Evolutionary conservation across 1,140 invertebrate genomes (phyloP).

Genomic region (Drosophila carrolli): DNA sequence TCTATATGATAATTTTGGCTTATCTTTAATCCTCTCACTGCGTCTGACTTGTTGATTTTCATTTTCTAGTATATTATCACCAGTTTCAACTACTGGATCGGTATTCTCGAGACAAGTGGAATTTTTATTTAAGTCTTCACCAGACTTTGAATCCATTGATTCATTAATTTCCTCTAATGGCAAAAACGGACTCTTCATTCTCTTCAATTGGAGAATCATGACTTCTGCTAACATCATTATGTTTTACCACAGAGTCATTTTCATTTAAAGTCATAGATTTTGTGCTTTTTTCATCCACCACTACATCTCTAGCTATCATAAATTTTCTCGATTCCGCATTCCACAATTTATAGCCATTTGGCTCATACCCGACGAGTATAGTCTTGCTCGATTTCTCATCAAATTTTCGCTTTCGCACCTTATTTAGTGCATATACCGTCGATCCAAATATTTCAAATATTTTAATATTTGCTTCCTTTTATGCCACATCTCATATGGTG

Average conservation of each 20-base stretch:
- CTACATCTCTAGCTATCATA: too few species aligned
- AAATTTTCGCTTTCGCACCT: background rate
- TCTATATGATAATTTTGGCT: background rate
- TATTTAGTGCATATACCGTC: too few species aligned
- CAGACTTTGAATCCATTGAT: too few species aligned
- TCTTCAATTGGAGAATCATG: background rate
- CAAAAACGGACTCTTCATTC: too few species aligned
- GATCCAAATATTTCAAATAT: too few species aligned
- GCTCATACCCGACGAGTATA: constrained; percentile 1
- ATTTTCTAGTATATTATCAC: background rate
- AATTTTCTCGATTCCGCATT: background rate
- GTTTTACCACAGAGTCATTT: background rate
- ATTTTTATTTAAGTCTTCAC: too few species aligned
- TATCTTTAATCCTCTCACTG: background rate
- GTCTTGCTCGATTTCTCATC: background rate
- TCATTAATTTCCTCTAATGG: too few species aligned
- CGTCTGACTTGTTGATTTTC: background rate
- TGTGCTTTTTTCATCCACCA: background rate
- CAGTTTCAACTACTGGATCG: too few species aligned
- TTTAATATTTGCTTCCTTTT: background rate
- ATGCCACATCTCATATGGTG: background rate
- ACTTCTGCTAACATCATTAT: background rate
- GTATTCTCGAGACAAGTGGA: too few species aligned
- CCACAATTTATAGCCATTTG: background rate
- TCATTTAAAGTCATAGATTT: background rate